These are phyloP conservation scores for Sialis lutaria DNA, from an alignment of 2,888 invertebrate genomes.

Conservation along the genomic window DNA sequence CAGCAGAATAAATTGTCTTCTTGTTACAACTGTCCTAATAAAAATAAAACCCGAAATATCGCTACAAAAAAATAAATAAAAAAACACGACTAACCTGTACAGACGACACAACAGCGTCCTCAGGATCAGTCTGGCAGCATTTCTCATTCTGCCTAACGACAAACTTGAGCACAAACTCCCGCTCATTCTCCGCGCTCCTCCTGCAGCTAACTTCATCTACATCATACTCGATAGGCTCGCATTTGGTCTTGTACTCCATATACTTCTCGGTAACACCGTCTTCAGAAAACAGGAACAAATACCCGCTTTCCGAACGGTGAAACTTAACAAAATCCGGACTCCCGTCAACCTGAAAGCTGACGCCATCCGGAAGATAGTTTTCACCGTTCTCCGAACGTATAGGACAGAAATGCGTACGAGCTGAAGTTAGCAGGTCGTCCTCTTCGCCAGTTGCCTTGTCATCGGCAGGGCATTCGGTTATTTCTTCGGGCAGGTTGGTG, in stretches of 20 bases:
- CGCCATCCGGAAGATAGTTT: slow-evolving; percentile 41
- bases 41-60: no score
- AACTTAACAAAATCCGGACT: slow-evolving; percentile 46
- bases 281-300: slow-evolving; percentile 35
- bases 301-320: slow-evolving; percentile 46
- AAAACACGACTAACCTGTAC: no score
- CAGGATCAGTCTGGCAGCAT: slow-evolving; percentile 35
- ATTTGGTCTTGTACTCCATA: slow-evolving; percentile 30
- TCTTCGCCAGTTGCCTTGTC: slow-evolving; percentile 22
- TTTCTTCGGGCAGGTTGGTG: slow-evolving; percentile 5
- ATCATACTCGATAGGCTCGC: slow-evolving; percentile 1
- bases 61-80: no score
- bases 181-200: slow-evolving; percentile 20
- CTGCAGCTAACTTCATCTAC: slow-evolving; percentile 1
- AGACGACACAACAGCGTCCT: slow-evolving; percentile 7
- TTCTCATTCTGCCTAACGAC: slow-evolving; percentile 39
- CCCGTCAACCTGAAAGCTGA: slow-evolving; percentile 48
- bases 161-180: slow-evolving; percentile 47
- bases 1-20: no score
- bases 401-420: slow-evolving; percentile 69
- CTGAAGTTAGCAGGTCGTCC: slow-evolving; percentile 59
- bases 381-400: slow-evolving; percentile 30
- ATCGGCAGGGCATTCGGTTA: slow-evolving; percentile 4
- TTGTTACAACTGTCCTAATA: no score
- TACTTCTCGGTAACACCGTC: slow-evolving; percentile 30